Base-by-base conservation (phyloP, 1,140 invertebrate species). In the Atta colombica region DNA sequence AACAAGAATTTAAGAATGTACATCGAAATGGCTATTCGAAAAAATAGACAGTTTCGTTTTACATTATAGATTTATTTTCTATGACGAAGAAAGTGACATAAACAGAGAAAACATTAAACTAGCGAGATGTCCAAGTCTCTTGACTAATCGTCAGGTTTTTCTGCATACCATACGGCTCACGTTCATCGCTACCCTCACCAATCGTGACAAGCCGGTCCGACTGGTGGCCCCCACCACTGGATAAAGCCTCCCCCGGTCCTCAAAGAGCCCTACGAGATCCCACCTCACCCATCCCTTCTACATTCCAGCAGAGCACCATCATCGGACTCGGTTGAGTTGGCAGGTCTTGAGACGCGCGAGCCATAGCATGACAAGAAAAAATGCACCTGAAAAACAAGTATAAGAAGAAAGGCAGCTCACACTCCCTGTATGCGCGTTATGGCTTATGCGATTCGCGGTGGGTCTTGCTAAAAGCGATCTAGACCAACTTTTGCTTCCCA, bases 351-450 rank as follows among this genome's bases (percentile, higher is more conserved):
- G 89, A 90, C 88, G 90, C 90, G 92, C 87, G 89, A 91, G 90
- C 86, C 88, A 86, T 84, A 89, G 85, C 91, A 90, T 91, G 92
- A 87, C 90, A 87, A 87, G 88, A 92, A 91, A 93, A 93, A 93
- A 92, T 91, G 86, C 92, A 91, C 78, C 92, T 91, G 89, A 92
- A 91, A 89, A 94, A 92, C 91, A 94, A 93, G 90, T 91, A 91
- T 61, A 91, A 92, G 92, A 93, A 92, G 84, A 82, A 31, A 80
- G 88, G 60, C 75, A 74, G 69, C 88, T 88, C 87, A 80, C 87
- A 88, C 88, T 77, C 88, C 72, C 88, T 88, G 72, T 81, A 89
- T 75, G 68, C 87, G 80, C 77, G 74, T 87, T 21, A 74, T 88
- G 85, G 61, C 84, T 89, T 25, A 25, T 85, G 84, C 84, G 60